A percentile compares a stretch with the other conserved stretches of the same genome.
phyloP scores from a whole-genome alignment of 37 sponge, comb jelly and placozoan species.

The Oopsacas minuta region DNA sequence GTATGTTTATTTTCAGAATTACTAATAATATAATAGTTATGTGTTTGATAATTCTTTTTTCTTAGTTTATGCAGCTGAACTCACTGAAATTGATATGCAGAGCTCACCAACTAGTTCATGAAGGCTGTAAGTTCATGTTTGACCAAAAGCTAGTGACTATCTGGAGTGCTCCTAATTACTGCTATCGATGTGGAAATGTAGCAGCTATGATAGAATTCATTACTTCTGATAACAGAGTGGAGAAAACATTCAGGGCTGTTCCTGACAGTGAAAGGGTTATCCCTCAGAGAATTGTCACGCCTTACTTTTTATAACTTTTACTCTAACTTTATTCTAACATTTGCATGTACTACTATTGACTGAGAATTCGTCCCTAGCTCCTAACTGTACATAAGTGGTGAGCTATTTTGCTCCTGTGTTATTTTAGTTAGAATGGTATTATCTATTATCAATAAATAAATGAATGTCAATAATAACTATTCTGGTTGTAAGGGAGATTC shows the following conservation, averaged over 20 bases:
- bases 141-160: conserved; percentile 87
- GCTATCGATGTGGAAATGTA: conserved; percentile 96
- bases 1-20: conserved; percentile 23
- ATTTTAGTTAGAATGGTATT: not conserved
- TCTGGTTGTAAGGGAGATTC: too few species aligned
- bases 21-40: not conserved
- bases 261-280: conserved; percentile 76
- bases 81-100: conserved; percentile 83
- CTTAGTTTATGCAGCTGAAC: conserved; percentile 89
- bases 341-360: not conserved
- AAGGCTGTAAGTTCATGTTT: conserved; percentile 99
- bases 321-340: not conserved
- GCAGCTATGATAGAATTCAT: conserved; percentile 75
- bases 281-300: conserved; percentile 73
- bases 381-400: not conserved
- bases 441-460: not conserved
- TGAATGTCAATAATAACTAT: too few species aligned
- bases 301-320: conserved; percentile 76
- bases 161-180: conserved; percentile 99
- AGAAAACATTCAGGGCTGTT: conserved; percentile 83
- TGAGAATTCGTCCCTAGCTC: not conserved
- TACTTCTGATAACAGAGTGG: conserved; percentile 32
- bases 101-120: conserved; percentile 96
- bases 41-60: not conserved
- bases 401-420: not conserved